Evolutionary conservation across 2,888 invertebrate species (phyloP), one percentile per base, ranked within the genome.

Genomic region (Cephus pygmeus): DNA sequence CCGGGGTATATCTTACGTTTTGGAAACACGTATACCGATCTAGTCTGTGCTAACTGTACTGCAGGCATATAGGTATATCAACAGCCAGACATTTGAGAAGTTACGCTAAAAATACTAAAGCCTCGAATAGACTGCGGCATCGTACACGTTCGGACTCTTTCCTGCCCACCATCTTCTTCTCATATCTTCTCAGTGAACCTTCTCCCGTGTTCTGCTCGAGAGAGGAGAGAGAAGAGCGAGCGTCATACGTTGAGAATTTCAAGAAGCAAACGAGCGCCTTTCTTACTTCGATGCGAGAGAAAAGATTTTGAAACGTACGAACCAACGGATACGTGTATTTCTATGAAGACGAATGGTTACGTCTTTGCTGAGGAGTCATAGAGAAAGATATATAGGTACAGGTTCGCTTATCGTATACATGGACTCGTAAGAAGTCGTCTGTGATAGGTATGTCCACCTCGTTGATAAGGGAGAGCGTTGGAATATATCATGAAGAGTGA

Each of bases 21-120:
- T 56, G 56, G 23, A 56, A 56, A 56, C 1, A 23, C 56, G 9
- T 56, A 56, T 23, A 23, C 56, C 9, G 56, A 56, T 56, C 15
- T 56, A 23, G 56, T 9, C 56, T 56, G 9, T 56, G 56, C 23
- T 56, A 56, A 56, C 23, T 56, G 6, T 56, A 56, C 56, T 56
- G 23, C 9, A 56, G 56, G 56, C 23, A 56, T 56, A 56, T 40
- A 15, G 40, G 40, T 40, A 40, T 40, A 36, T 40, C 4, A 15
- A 56, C 23, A 56, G 31, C 33, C 71, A 12, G 71, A 71, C 71
- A 71, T 31, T 71, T 34, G 71, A 74, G 74, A 74, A 34, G 74
- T 74, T 74, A 34, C 74, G 74, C 74, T 74, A 74, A 74, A 74
- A 74, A 74, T 74, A 74, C 74, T 30, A 34, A 74, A 23, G 31